phyloP scores from a whole-genome alignment of 2,888 invertebrate species.

The Mesoligia furuncula region DNA sequence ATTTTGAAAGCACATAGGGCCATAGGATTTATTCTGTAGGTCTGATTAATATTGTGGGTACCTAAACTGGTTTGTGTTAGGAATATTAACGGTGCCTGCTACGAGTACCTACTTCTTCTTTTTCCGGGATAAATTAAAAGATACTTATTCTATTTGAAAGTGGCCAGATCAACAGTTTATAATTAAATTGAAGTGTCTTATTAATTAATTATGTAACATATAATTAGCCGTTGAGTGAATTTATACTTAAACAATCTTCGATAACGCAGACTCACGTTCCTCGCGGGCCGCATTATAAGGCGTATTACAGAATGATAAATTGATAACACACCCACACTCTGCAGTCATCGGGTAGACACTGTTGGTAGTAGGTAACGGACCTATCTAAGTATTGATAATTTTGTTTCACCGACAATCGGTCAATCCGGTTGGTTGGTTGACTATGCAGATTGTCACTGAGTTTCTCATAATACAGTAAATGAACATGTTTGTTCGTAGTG shows the following conservation, averaged over 20 bases:
- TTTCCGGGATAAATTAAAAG: background rate
- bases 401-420: background rate
- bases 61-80: background rate
- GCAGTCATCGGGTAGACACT: background rate
- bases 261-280: background rate
- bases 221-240: constrained; percentile 1
- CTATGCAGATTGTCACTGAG: background rate
- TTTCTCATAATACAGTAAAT: background rate
- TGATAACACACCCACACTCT: background rate
- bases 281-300: background rate
- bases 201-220: background rate
- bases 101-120: background rate
- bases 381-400: background rate
- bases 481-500: background rate
- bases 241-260: background rate
- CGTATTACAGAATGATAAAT: background rate
- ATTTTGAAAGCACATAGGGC: too few species aligned
- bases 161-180: background rate
- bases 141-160: background rate
- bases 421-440: background rate
- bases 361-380: background rate
- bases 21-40: too few species aligned
- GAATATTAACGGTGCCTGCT: background rate
- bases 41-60: too few species aligned
- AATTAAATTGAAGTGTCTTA: background rate